Evolutionary conservation across 2,888 invertebrate species (phyloP).

Genomic region (Proisotoma minuta): DNA sequence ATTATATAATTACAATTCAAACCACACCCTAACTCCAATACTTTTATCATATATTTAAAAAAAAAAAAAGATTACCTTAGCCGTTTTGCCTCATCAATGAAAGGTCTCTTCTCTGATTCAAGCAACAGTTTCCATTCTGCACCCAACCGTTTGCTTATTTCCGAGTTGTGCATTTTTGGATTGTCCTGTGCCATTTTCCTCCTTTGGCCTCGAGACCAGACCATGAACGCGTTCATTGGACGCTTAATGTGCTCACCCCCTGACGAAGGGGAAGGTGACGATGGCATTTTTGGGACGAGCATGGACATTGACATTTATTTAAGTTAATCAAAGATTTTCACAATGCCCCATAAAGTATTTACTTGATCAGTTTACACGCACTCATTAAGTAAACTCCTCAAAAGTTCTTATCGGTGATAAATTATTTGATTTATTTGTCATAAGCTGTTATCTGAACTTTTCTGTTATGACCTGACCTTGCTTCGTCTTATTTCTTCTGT

Average conservation of each 20-base stretch:
- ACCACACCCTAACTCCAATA: too few species aligned
- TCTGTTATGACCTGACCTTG: background rate
- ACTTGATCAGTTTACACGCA: too few species aligned
- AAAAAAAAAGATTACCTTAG: conserved; percentile 55
- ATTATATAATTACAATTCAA: too few species aligned
- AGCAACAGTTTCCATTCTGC: conserved; percentile 88
- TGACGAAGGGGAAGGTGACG: background rate
- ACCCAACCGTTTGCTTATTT: conserved; percentile 84
- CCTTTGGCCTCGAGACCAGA: conserved; percentile 50
- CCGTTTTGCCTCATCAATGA: conserved; percentile 91
- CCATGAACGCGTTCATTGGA: conserved; percentile 97
- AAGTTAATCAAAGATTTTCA: background rate
- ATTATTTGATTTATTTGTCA: too few species aligned
- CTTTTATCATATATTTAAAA: too few species aligned
- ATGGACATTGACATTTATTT: background rate
- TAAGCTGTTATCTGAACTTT: background rate
- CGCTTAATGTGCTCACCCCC: conserved; percentile 61
- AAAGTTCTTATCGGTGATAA: too few species aligned
- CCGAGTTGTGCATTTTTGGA: conserved; percentile 96
- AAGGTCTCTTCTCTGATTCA: conserved; percentile 83
- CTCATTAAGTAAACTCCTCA: too few species aligned
- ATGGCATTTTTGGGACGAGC: background rate
- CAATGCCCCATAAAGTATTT: background rate
- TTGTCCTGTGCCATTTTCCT: conserved; percentile 92
- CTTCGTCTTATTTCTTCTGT: background rate